Conservation (phyloP, 2,888 invertebrate species). For the Mimas tiliae region DNA sequence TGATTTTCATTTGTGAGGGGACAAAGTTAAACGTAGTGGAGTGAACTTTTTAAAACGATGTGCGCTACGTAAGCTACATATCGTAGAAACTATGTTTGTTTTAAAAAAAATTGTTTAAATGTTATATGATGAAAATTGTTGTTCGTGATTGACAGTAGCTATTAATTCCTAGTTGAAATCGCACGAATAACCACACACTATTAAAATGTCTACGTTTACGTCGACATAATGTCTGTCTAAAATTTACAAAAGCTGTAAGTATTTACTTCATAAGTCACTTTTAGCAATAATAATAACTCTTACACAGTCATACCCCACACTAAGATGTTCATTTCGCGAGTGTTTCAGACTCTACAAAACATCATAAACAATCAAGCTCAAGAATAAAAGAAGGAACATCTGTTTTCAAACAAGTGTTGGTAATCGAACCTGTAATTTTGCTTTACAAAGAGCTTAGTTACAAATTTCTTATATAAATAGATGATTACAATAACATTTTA, state of each 20-base stretch:
- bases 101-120: not conserved
- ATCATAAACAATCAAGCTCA: not conserved
- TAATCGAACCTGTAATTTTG: not conserved
- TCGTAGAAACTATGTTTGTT: not conserved
- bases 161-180: not conserved
- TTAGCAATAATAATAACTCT: not conserved
- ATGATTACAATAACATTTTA: too few relatives aligned
- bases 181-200: too few relatives aligned
- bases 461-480: too few relatives aligned
- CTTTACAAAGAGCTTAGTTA: not conserved
- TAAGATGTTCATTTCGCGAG: not conserved
- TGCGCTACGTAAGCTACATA: slow-evolving; percentile 2
- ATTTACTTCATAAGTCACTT: too few relatives aligned
- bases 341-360: not conserved
- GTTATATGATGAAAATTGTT: not conserved
- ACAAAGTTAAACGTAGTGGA: slow-evolving; percentile 55
- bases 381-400: not conserved
- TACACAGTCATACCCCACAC: not conserved
- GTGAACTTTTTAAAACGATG: slow-evolving; percentile 43
- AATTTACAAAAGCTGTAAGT: too few relatives aligned
- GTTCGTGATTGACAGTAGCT: not conserved
- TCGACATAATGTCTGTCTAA: too few relatives aligned
- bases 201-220: too few relatives aligned
- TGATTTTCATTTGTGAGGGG: slow-evolving; percentile 50
- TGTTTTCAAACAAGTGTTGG: not conserved